These are phyloP conservation scores for Selene dorsalis DNA, from an alignment of 2,797 vertebrate genomes.

Conservation along the genomic window DNA sequence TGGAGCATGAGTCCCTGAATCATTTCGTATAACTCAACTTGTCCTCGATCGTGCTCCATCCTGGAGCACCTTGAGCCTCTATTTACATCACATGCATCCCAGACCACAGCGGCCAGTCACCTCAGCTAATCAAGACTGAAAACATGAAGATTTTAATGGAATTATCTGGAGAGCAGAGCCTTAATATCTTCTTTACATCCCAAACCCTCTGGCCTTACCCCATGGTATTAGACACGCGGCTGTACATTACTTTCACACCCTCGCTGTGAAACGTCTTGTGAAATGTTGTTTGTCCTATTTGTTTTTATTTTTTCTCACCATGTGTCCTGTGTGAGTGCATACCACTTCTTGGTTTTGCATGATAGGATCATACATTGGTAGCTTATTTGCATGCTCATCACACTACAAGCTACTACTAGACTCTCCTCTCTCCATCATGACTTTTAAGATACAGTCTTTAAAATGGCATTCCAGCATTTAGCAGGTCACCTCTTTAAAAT, in stretches of 20 bases:
- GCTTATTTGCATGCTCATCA: conserved; percentile 63
- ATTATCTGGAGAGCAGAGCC: conserved; percentile 48
- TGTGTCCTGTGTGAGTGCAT: conserved; percentile 69
- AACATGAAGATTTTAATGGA: conserved; percentile 58
- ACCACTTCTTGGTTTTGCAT: conserved; percentile 67
- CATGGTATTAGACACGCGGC: conserved; percentile 50
- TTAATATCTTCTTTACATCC: conserved; percentile 60
- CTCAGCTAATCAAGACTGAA: conserved; percentile 47
- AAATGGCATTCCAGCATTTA: background rate
- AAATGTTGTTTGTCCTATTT: conserved; percentile 51
- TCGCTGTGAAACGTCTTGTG: conserved; percentile 53
- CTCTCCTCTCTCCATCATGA: conserved; percentile 6
- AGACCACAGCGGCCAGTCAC: conserved; percentile 4
- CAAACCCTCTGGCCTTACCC: conserved; percentile 50
- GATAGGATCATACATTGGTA: conserved; percentile 51
- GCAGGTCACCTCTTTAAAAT: background rate
- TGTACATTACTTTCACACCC: conserved; percentile 45
- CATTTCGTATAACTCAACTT: conserved; percentile 18
- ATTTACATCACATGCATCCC: conserved; percentile 4
- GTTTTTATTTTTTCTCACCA: background rate
- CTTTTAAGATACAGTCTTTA: background rate
- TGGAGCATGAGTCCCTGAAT: conserved; percentile 21
- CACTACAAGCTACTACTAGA: conserved; percentile 12
- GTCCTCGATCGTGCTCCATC: too few relatives aligned
- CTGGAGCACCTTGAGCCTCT: conserved; percentile 4